Evolutionary conservation across 2,888 invertebrate genomes (phyloP).

Genomic region (Carterocephalus palaemon): DNA sequence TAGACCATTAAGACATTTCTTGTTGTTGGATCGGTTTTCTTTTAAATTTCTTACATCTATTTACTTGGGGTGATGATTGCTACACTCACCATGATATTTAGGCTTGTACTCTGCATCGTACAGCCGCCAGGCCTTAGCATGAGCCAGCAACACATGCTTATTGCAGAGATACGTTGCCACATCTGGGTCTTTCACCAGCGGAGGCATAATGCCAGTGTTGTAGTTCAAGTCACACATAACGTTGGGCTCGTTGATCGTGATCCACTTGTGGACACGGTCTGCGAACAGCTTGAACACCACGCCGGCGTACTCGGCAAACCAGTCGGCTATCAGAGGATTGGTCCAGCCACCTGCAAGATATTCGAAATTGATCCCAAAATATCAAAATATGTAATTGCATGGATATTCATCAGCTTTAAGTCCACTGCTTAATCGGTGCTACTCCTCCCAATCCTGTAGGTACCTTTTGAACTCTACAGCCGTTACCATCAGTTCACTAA

Average conservation of each 20-base stretch:
- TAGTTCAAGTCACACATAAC: constrained; percentile 49
- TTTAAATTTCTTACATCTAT: no score
- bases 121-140: constrained; percentile 79
- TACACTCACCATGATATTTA: constrained; percentile 57
- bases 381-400: no score
- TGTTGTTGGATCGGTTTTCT: no score
- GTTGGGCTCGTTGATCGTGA: constrained; percentile 85
- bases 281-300: constrained; percentile 76
- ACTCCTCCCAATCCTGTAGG: no score
- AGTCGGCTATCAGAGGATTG: constrained; percentile 79
- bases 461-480: no score
- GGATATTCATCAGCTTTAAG: no score
- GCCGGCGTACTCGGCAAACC: constrained; percentile 80
- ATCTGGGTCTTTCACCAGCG: not conserved
- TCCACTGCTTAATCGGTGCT: no score
- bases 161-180: constrained; percentile 70
- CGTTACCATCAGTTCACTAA: no score
- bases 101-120: constrained; percentile 74
- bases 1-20: no score
- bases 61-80: no score
- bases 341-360: constrained; percentile 79
- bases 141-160: constrained; percentile 82
- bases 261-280: constrained; percentile 81
- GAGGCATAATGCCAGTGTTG: constrained; percentile 45
- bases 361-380: not conserved